These are phyloP conservation scores for Cercopithecus mona DNA, from an alignment of 2,113 vertebrate genomes.

Conservation along the genomic window DNA sequence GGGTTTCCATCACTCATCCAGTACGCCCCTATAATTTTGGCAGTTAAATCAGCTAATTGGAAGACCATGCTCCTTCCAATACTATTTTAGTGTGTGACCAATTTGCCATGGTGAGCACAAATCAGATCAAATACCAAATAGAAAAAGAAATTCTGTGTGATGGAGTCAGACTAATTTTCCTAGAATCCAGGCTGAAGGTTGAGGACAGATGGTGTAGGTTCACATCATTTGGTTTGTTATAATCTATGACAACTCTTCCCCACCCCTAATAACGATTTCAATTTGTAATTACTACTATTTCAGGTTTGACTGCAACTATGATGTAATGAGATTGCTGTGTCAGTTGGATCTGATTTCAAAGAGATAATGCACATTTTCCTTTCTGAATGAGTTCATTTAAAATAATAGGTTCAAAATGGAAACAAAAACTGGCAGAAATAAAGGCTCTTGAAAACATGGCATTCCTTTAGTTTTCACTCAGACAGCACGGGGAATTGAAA, in stretches of 20 bases:
- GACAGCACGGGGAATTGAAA: constrained; percentile 62
- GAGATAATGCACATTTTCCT: not conserved
- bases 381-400: constrained; percentile 21
- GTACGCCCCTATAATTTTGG: not conserved
- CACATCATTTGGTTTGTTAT: not conserved
- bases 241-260: not conserved
- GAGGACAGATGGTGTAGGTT: not conserved
- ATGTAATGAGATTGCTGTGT: not conserved
- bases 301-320: not conserved
- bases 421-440: constrained; percentile 36
- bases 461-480: constrained; percentile 38
- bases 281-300: constrained; percentile 2
- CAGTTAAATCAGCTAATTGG: not conserved
- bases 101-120: not conserved
- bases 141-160: not conserved
- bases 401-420: constrained; percentile 39
- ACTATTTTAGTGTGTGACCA: not conserved
- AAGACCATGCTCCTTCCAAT: not conserved
- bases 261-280: not conserved
- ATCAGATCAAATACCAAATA: not conserved
- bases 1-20: not conserved
- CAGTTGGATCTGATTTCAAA: constrained; percentile 24
- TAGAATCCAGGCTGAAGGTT: not conserved
- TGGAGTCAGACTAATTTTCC: not conserved
- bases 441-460: constrained; percentile 8